Conservation (phyloP, 2,797 vertebrate genomes). For the Cetoscarus ocellatus region DNA sequence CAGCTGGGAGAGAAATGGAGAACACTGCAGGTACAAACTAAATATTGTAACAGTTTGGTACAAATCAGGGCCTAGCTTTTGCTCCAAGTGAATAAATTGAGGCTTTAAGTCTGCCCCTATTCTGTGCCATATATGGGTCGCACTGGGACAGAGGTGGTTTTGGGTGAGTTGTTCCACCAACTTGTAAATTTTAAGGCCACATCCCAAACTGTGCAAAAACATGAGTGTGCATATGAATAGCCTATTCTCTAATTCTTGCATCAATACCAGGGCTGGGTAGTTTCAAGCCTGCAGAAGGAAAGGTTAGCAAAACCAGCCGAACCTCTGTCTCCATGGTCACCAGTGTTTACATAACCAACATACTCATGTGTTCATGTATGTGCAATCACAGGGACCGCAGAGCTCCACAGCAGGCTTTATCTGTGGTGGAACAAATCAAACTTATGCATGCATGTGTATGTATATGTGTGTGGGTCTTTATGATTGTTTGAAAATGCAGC, state of each 20-base stretch:
- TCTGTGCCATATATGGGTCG: slow-evolving; percentile 18
- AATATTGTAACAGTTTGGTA: background rate
- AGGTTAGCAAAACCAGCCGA: slow-evolving; percentile 66
- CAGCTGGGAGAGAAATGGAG: background rate
- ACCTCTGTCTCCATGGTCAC: slow-evolving; percentile 63
- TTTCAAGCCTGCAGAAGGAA: slow-evolving; percentile 34
- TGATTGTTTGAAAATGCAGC: slow-evolving; percentile 53
- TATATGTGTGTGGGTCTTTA: background rate
- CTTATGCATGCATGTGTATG: slow-evolving; percentile 10
- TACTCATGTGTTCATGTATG: slow-evolving; percentile 54
- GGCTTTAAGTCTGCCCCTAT: background rate
- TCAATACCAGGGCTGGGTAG: slow-evolving; percentile 29
- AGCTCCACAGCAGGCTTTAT: slow-evolving; percentile 35
- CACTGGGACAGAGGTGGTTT: slow-evolving; percentile 42
- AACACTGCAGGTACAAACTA: background rate
- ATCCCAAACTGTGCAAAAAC: slow-evolving; percentile 40
- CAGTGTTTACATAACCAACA: slow-evolving; percentile 62
- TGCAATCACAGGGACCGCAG: slow-evolving; percentile 52
- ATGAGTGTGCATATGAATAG: slow-evolving; percentile 61
- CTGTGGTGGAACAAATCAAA: slow-evolving; percentile 47
- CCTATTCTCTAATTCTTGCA: slow-evolving; percentile 36
- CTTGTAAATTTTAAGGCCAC: slow-evolving; percentile 33
- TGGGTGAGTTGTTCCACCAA: slow-evolving; percentile 36
- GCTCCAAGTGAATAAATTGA: background rate
- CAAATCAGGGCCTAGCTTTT: background rate